Conservation (phyloP, 2,797 vertebrate genomes). For the Hypotaenidia okinawae region DNA sequence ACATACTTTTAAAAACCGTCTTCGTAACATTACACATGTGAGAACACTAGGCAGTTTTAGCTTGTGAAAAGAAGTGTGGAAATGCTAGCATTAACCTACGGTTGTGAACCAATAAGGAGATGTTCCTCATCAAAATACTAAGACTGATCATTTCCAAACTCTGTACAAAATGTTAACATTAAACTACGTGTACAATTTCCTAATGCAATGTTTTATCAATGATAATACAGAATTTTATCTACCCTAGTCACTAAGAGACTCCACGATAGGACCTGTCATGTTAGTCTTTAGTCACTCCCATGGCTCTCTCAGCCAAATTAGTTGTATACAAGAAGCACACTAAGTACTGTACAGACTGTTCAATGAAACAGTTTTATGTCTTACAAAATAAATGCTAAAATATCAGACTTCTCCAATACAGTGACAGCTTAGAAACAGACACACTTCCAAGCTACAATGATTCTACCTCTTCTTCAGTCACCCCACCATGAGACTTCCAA, state of each 20-base stretch:
- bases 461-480: neutral
- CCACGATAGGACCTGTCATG: rapidly evolving
- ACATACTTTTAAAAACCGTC: neutral
- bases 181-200: neutral
- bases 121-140: neutral
- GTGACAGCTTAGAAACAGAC: neutral
- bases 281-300: neutral
- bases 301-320: neutral
- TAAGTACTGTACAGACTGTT: neutral
- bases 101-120: neutral
- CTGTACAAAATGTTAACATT: neutral
- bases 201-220: neutral
- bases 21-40: neutral
- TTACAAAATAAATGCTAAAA: neutral
- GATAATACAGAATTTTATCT: neutral
- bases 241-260: neutral
- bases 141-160: neutral
- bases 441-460: neutral
- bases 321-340: neutral
- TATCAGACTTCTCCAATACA: neutral
- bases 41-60: neutral
- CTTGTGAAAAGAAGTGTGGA: neutral
- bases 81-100: neutral
- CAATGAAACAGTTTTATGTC: neutral
- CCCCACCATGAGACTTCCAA: neutral